Evolutionary conservation across 2,888 invertebrate species (phyloP), one percentile per base, ranked within the genome.

Genomic region (Leptura quadrifasciata): DNA sequence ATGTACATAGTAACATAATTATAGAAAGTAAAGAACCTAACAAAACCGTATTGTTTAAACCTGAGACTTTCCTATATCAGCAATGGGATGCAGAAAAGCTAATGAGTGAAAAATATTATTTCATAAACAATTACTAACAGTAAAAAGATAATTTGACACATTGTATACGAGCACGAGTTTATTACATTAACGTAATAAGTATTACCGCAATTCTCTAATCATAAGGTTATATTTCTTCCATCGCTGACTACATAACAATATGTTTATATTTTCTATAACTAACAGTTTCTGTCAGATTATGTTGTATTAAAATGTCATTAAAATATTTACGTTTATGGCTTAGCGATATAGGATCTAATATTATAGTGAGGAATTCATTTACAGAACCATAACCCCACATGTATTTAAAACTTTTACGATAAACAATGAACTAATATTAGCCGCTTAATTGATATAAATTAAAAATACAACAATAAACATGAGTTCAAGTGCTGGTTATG

Each of bases 371-470:
- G n/a, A 60, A 60, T 24, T 27, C 12, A 60, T 27, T 27, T 27
- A 8, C 60, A 60, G 60, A 27, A 12, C 60, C 31, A 6, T 60
- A 60, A 60, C 60, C 60, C 60, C 27, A 60, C 8, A 60, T 63
- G 18, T 31, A 17, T 35, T 20, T 63, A 35, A 24, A 63, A 63
- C 9, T 17, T 24, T 63, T 27, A 31, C 20, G 12, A 63, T 63
- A 63, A 35, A 63, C 63, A 63, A 63, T 63, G 24, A n/a, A 57
- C 57, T 57, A 27, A 61, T 31, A 61, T 61, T 61, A 47, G 47
- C n/a, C 47, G 10, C 9, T 35, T 63, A 63, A 63, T 63, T 63
- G 31, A 63, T 4, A 63, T 35, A 31, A 63, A 63, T 63, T 63
- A 63, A 63, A 63, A 63, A 63, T 27, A 35, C 63, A 18, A 63